Conservation (phyloP, 2,888 invertebrate species). For the Eilema depressum region DNA sequence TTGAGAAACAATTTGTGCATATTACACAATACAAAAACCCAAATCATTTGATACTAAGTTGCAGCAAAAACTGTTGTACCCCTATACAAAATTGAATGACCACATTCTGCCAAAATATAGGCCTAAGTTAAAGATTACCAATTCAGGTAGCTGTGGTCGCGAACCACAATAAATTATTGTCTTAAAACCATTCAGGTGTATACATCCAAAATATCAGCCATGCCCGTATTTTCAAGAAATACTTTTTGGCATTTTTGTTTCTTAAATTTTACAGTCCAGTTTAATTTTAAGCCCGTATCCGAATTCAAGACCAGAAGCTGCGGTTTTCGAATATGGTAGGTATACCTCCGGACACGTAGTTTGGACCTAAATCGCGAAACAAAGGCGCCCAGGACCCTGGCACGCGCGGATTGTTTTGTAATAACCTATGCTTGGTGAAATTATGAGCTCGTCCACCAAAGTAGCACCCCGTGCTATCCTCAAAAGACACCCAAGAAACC, state of each 20-base stretch:
- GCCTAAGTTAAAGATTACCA: slow-evolving; percentile 69
- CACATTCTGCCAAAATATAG: slow-evolving; percentile 52
- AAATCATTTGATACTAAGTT: neutral
- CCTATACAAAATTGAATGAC: slow-evolving; percentile 25
- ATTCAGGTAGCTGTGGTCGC: slow-evolving; percentile 73
- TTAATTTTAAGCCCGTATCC: slow-evolving; percentile 43
- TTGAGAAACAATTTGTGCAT: neutral
- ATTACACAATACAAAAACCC: neutral
- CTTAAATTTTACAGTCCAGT: slow-evolving; percentile 18
- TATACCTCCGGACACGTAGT: no score
- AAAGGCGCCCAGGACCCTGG: no score
- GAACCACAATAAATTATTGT: slow-evolving; percentile 35
- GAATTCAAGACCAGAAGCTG: slow-evolving; percentile 50
- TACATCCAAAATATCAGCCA: slow-evolving; percentile 25
- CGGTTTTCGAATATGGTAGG: slow-evolving; percentile 33
- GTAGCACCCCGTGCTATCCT: no score
- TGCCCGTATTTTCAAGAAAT: slow-evolving; percentile 32
- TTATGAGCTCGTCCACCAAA: no score
- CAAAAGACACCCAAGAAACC: no score
- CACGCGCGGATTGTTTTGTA: no score
- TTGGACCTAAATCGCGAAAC: no score
- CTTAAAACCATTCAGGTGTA: slow-evolving; percentile 19
- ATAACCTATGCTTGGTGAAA: no score
- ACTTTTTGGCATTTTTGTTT: slow-evolving; percentile 20
- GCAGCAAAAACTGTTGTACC: slow-evolving; percentile 1